Base-by-base conservation (phyloP, 2,113 vertebrate genomes). In the Orthochromis malagaraziensis region DNA sequence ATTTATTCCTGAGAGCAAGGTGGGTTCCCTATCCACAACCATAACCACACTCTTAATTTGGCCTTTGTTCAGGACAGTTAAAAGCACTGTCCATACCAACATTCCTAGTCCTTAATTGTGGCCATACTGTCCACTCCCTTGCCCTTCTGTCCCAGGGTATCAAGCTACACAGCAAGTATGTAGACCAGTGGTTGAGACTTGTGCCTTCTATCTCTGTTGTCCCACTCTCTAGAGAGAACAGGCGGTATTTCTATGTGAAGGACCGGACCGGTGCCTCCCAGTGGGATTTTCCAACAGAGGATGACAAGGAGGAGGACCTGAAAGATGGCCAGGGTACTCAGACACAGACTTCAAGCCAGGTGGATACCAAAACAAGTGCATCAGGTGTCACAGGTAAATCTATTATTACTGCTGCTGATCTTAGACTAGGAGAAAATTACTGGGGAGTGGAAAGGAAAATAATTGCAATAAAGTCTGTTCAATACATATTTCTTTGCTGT, bases 161-260 rank as follows among this genome's bases (percentile, higher is more conserved):
- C 85, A 85, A 93, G 93, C 84, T 83, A 87, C 70, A 88, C 80
- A 88, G 21, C 73, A 82, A 92, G 93, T 94, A 91, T 79, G 42
- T 31, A 87, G 94, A 45, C 73, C 84, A 51, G 87, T 24, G 45
- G 21, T 87, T 97, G 93, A 97, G 92, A 96, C 92, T 87, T 54
- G 87, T 88, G 75, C 79, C 90, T 88, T 94, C 88, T 96, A 97
- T 99, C 96, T 99, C 96, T 99, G 96, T 99, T 98, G 96, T 97
- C 96, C 98, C 97, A 97, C 97, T 96, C 95, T 98, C 95, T 98
- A 99, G 99, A 98, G 98, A 99, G 96, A 98, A 99, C 97, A 99
- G 98, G 96, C 98, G 98, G 81, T 99, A 99, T 98, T 99, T 99
- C 97, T 99, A 99, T 97, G 97, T 99, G 97, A 98, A 99, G 91